A percentile compares a stretch with the other conserved stretches of the same genome.
phyloP scores from a whole-genome alignment of 1,140 invertebrate species.

The Anagrus nilaparvatae region DNA sequence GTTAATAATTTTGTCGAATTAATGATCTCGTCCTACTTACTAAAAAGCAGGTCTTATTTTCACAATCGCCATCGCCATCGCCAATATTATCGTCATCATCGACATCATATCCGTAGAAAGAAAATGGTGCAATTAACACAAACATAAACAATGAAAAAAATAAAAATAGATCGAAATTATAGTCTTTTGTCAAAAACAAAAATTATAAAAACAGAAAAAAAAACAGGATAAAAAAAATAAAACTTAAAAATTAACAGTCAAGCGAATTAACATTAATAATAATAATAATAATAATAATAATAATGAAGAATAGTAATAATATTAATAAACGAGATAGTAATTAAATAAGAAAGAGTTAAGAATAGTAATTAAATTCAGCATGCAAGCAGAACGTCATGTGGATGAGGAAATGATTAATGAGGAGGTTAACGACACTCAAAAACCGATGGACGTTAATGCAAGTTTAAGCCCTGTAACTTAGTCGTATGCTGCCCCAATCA shows the following conservation, averaged over 20 bases:
- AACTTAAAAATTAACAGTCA: too few relatives aligned
- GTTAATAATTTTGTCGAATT: too few relatives aligned
- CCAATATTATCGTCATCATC: conserved; percentile 20
- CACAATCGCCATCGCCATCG: conserved; percentile 9
- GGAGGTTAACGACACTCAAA: conserved; percentile 51
- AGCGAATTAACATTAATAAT: too few relatives aligned
- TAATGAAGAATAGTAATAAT: too few relatives aligned
- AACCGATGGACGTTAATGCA: conserved; percentile 50
- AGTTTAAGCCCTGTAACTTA: conserved; percentile 25
- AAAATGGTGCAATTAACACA: conserved; percentile 67
- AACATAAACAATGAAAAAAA: conserved; percentile 56
- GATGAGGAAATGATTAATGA: too few relatives aligned
- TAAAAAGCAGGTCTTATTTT: conserved; percentile 64
- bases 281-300: too few relatives aligned
- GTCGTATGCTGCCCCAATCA: conserved; percentile 57
- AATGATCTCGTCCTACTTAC: conserved; percentile 57
- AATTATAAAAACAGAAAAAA: conserved; percentile 20
- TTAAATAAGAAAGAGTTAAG: too few relatives aligned
- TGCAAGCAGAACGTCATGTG: conserved; percentile 41
- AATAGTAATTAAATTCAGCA: conserved; percentile 36
- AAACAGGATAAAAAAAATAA: too few relatives aligned
- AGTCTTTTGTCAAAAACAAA: too few relatives aligned
- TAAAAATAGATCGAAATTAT: conserved; percentile 45
- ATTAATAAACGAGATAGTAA: too few relatives aligned
- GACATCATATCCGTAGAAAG: conserved; percentile 60